Base-by-base conservation (phyloP, 2,797 vertebrate genomes). In the Tokudaia muenninki region DNA sequence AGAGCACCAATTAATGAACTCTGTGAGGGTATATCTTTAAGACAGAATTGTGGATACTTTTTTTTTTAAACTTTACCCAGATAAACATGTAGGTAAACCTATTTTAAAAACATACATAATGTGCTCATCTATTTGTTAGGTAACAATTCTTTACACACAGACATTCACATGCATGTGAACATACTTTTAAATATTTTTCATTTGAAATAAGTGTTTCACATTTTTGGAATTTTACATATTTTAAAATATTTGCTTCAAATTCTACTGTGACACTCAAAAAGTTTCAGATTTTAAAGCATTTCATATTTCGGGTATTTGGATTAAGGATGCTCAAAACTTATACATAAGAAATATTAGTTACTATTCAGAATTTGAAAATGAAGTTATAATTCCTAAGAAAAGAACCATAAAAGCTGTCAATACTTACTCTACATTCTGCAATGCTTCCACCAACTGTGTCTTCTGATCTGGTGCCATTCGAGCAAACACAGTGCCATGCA, bases 401-500 rank as follows among this genome's bases (percentile, higher is more conserved):
- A 22, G 70, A 83, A 5, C 55, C 10, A 86, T 80, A n/a, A 79
- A 84, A 84, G 82, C 8, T 82, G 94, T 31, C 70, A 93, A 95
- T 97, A 99, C 99, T 99, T 96, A 99, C 99, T 99, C 99, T 3
- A 99, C 99, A 29, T 99, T 99, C 98, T 99, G 99, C 90, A 99
- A 98, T 1, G 99, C 99, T 98, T 99, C 99, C 96, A 99, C 98
- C 96, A 99, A 97, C 94, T 99, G 99, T 2, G 99, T 99, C 98
- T 99, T 99, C 99, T 99, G 99, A 97, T 99, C 99, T 0, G 99
- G 99, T 0, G 99, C 99, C 99, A 99, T 99, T 97, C 99, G 99
- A 94, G 99, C 99, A 98, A 99, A 99, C 93, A 99, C 99, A 0
- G 99, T 99, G 90, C 99, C 99, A 1, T 99, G 99, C 75, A 99